Percentiles rank a stretch among this genome's conserved stretches.
Conservation (phyloP, 2,797 vertebrate genomes). For the Aplochiton taeniatus region DNA sequence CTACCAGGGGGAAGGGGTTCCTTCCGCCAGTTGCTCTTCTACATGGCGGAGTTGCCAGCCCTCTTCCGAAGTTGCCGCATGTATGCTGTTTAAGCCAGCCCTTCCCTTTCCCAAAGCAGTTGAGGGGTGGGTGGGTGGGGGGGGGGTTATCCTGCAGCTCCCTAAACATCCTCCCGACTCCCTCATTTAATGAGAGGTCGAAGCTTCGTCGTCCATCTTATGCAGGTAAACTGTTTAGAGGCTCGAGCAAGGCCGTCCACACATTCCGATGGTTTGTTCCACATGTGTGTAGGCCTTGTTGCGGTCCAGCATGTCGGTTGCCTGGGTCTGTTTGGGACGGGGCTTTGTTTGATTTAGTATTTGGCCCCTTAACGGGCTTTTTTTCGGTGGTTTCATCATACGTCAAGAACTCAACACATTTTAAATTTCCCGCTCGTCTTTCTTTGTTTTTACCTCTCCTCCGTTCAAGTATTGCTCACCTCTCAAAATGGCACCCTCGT, state of each 20-base stretch:
- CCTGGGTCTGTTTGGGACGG: conserved; percentile 12
- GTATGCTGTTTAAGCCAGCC: too few relatives aligned
- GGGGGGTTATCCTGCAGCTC: too few relatives aligned
- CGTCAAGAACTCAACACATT: conserved; percentile 19
- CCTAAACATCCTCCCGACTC: too few relatives aligned
- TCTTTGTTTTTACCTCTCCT: conserved; percentile 7
- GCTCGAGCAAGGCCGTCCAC: conserved; percentile 39
- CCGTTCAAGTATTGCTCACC: conserved; percentile 23
- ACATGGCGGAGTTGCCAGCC: too few relatives aligned
- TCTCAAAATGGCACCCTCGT: conserved; percentile 29
- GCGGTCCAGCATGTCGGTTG: background rate
- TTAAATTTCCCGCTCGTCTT: conserved; percentile 18
- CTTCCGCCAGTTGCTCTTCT: too few relatives aligned
- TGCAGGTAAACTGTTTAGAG: conserved; percentile 59
- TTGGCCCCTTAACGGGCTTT: too few relatives aligned
- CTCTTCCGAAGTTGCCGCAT: too few relatives aligned
- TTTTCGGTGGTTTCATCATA: conserved; percentile 30
- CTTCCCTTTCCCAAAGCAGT: too few relatives aligned
- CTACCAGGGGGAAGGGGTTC: too few relatives aligned
- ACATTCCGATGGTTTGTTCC: conserved; percentile 31
- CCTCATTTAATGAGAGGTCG: too few relatives aligned
- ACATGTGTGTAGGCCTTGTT: conserved; percentile 17
- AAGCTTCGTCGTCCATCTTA: conserved; percentile 50
- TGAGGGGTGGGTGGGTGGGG: too few relatives aligned
- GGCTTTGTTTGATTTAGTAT: too few relatives aligned